A percentile compares a stretch with the other conserved stretches of the same genome.
These are phyloP conservation scores for Balaeniceps rex DNA, from an alignment of 2,113 vertebrate species.

Conservation along the genomic window DNA sequence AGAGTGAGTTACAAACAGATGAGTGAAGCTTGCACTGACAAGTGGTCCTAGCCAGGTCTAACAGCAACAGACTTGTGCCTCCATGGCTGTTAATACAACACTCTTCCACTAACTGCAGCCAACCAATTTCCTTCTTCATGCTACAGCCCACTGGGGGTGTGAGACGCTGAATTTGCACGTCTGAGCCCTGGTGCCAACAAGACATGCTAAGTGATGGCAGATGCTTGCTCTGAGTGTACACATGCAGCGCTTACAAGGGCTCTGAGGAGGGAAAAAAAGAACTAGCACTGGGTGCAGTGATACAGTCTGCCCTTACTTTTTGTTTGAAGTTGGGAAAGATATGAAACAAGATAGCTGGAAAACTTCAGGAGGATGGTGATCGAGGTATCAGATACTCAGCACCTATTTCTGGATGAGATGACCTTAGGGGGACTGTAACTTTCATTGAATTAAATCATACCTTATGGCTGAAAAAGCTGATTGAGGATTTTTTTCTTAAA, in stretches of 20 bases:
- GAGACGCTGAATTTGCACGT: conserved; percentile 29
- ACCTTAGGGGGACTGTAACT: background rate
- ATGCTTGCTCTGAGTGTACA: background rate
- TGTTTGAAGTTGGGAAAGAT: background rate
- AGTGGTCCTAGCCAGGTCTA: background rate
- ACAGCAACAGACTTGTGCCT: background rate
- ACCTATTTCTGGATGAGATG: background rate
- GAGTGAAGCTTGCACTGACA: background rate
- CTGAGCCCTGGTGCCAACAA: background rate
- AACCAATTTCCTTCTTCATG: background rate
- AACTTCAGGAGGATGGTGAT: background rate
- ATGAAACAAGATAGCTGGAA: background rate
- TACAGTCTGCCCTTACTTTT: background rate
- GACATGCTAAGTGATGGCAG: background rate
- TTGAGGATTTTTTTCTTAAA: background rate
- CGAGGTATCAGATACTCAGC: background rate
- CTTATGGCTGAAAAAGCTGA: background rate
- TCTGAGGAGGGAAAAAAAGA: background rate
- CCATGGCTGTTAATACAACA: background rate
- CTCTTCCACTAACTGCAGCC: background rate
- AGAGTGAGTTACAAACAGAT: background rate
- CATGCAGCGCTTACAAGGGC: background rate
- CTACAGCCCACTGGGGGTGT: background rate
- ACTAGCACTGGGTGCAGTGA: background rate
- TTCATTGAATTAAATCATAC: background rate